Conservation (phyloP, 2,888 invertebrate genomes). For the Lasioglossum figueresi region DNA sequence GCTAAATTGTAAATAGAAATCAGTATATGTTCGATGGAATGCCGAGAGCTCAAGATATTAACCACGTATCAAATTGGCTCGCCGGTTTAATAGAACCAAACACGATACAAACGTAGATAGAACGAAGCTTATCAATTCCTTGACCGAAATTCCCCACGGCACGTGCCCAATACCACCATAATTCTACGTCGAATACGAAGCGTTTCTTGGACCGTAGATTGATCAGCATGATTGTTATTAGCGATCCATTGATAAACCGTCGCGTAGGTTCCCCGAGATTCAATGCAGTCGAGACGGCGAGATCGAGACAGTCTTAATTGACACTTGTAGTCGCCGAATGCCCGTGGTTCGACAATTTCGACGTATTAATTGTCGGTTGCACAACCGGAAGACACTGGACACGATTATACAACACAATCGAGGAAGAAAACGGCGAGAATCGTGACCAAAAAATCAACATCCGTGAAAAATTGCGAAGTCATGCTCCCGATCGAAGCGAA, state of each 20-base stretch:
- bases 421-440: slow-evolving; percentile 22
- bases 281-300: slow-evolving; percentile 13
- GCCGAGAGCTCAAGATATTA: background rate
- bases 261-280: background rate
- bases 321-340: slow-evolving; percentile 15
- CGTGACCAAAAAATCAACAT: slow-evolving; percentile 47
- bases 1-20: background rate
- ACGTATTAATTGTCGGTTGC: slow-evolving; percentile 27
- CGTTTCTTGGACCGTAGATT: background rate
- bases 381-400: slow-evolving; percentile 40
- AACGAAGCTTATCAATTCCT: slow-evolving; percentile 1
- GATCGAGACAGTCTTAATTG: slow-evolving; percentile 19
- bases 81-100: background rate
- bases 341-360: background rate
- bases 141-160: background rate
- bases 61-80: background rate
- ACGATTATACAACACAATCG: slow-evolving; percentile 41
- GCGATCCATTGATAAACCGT: background rate
- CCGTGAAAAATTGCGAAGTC: slow-evolving; percentile 25
- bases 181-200: background rate
- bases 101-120: background rate
- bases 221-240: background rate
- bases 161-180: background rate
- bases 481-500: background rate
- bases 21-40: background rate